Evolutionary conservation across 1,140 invertebrate genomes (phyloP), one percentile per base, ranked within the genome.

Genomic region (Conopomorpha cramerella): DNA sequence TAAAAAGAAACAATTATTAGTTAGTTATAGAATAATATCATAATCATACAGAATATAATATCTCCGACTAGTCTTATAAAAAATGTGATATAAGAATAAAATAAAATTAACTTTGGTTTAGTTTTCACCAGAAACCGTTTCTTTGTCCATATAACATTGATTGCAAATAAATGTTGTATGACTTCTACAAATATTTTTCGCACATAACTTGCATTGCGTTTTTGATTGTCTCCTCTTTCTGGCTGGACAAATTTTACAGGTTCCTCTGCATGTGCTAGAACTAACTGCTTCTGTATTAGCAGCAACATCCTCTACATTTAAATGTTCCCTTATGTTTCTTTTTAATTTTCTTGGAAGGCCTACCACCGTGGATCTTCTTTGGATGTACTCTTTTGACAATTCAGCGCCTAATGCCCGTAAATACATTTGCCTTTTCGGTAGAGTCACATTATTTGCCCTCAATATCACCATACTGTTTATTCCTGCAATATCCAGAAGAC

Each of bases 391-490:
- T 43, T 49, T 51, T 39, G 36, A 46, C 40, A 52, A 39, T 36
- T 46, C 39, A 34, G 33, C 44, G 43, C 46, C 43, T 38, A 52
- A 45, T 45, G 37, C 36, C 30, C 42, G 39, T 49, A 54, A 46
- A 45, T 45, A 49, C 34, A 39, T 49, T 49, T 35, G 39, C 39
- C 39, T 42, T 45, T 49, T 45, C 36, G 11, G 19, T 34, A 45
- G 16, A 39, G 34, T 25, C 34, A 45, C 36, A 40, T 43, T 45
- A 43, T 51, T 51, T 39, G 38, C 42, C 44, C 44, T 53, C 41
- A 47, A 41, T 36, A 50, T 41, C 33, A 53, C 42, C 36, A 48
- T 47, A 33, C 23, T 12, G 37, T 55, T 52, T 51, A 51, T 47
- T 48, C 42, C 41, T 35, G 45, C 47, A 44, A 53, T 50, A 51